Evolutionary conservation across 1,140 invertebrate genomes (phyloP), one percentile per base, ranked within the genome.

Genomic region (Procambarus clarkii): DNA sequence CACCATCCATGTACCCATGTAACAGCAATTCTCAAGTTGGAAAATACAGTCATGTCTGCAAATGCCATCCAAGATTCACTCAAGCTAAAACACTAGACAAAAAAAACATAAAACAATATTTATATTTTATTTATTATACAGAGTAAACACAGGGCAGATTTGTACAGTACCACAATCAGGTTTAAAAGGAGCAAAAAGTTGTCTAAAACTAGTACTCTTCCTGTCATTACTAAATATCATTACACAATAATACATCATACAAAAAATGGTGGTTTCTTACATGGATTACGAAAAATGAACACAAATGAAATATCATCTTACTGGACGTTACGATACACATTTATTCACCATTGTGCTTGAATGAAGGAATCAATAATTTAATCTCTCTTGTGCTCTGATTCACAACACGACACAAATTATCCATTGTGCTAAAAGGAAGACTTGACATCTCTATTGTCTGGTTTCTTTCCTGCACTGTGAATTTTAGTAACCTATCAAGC

Each of bases 61-160:
- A 34, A 34, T 34, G 34, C 34, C 34, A 34, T 34, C 34, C 34
- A 34, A 34, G 34, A 34, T 34, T 34, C 34, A 34, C 34, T 34
- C 34, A 34, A 34, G 34, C 34, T 34, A 34, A 34, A 34, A 34
- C 34, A 34, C 34, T 34, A 34, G 34, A 34, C 34, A 34, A 79
- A 79, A 79, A 18, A 5, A 8, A 46, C 13, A n/a, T 2, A 48
- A 58, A 50, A 82, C 60, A 81, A 81, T 58, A 58, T 74, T 89
- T 76, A 81, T 89, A 89, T 91, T 91, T 91, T 87, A 86, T 91
- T 91, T 87, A 91, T 91, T 86, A 91, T 87, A 91, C 90, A 91
- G 90, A 91, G 90, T 91, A 91, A 91, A 91, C 90, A 91, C 90
- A 91, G 90, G 90, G 84, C 90, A 91, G 90, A 86, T 91, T 91